Evolutionary conservation across 1,140 invertebrate genomes (phyloP), one percentile per base, ranked within the genome.

Genomic region (Lutraria rhynchaena): DNA sequence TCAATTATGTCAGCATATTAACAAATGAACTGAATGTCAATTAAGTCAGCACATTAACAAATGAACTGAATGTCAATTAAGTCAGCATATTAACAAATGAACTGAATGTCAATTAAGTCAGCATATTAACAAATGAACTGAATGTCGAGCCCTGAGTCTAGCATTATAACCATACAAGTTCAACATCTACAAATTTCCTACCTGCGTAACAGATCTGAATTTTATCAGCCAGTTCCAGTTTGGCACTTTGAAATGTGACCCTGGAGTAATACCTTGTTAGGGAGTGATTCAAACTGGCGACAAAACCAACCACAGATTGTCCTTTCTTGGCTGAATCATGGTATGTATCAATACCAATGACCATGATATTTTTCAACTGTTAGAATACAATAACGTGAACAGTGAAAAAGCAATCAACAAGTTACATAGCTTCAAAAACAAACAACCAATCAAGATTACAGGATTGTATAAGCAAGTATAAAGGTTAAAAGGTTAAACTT

Each of bases 291-390:
- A 96, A 91, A 13, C 96, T 97, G 0, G 95, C 94, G 0, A 98
- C 95, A 89, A 99, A 96, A 4, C 95, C 97, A 87, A 94, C 92
- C 70, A 95, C 94, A 83, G 94, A 95, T 15, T 86, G 95, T 94
- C 88, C 94, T 65, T 90, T 90, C 19, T 90, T 90, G 0, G 95
- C 94, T 0, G 93, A 93, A 67, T 97, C 95, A 90, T 99, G 97
- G 90, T 96, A 98, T 0, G 96, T 95, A 87, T 99, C 98, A 22
- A 98, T 95, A 17, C 97, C 98, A 85, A 96, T 94, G 3, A 98
- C 94, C 97, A 90, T 90, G 17, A 85, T 35, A 31, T 55, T 57
- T 27, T 76, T 81, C 31, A 87, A 33, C 87, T 87, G 65, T 70
- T 27, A 27, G 24, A 71, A 83, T 74, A 75, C 4, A 67, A 46